Conservation (phyloP, 1,140 invertebrate genomes). For the Pomacea maculata region DNA sequence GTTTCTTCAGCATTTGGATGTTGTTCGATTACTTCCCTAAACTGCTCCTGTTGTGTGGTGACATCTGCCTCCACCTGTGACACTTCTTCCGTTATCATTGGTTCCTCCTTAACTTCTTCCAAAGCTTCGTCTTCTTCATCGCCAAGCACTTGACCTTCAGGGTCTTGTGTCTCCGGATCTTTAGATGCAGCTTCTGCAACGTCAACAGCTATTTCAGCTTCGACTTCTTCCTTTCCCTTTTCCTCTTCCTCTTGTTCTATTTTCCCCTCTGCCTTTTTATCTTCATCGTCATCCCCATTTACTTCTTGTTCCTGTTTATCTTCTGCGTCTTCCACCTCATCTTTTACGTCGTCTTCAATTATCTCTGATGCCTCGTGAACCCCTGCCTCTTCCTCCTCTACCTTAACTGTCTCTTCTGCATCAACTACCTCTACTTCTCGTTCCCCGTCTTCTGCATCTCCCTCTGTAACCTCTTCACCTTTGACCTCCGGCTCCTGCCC, state of each 20-base stretch:
- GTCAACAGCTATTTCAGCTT: background rate
- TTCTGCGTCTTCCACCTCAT: background rate
- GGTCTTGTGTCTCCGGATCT: background rate
- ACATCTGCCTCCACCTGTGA: too few relatives aligned
- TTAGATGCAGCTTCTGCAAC: background rate
- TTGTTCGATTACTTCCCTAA: too few relatives aligned
- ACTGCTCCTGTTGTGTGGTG: too few relatives aligned
- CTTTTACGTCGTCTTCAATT: background rate
- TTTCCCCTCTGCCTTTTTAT: background rate
- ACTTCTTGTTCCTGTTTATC: background rate
- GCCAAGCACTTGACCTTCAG: background rate
- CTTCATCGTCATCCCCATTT: background rate
- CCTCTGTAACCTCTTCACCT: background rate
- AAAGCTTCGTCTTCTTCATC: background rate
- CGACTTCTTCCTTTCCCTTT: background rate
- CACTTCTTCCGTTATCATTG: too few relatives aligned
- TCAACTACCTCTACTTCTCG: constrained; percentile 5
- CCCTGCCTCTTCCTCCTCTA: constrained; percentile 14
- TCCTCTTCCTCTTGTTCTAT: background rate
- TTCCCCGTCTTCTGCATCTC: background rate
- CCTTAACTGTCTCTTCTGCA: constrained; percentile 7
- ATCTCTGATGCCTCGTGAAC: background rate
- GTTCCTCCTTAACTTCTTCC: too few relatives aligned
- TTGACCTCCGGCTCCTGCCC: background rate
- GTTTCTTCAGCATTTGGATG: background rate